Evolutionary conservation across 2,888 invertebrate species (phyloP), one percentile per base, ranked within the genome.

Genomic region (Cabera pusaria): DNA sequence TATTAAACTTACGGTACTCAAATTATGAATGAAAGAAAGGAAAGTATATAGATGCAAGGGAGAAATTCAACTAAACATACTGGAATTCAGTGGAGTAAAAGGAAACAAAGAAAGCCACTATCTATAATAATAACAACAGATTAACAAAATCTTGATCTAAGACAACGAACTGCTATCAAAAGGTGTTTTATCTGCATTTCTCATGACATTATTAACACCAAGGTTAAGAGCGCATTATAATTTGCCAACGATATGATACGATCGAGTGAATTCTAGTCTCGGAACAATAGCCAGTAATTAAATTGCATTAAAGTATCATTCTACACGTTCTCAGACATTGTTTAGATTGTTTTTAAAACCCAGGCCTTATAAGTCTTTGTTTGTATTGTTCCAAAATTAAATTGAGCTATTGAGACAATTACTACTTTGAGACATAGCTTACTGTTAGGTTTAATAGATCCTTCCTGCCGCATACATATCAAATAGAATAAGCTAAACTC

Each of bases 271-370:
- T 33, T 44, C 35, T 21, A 26, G 34, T 26, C 33, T 23, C 10
- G 21, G 39, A 42, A 49, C 52, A 52, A 49, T 49, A 31, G 24
- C 23, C 28, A 20, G 18, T 34, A 36, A 44, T 49, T 42, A 26
- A 42, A 40, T 44, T 39, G 44, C 39, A 44, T 37, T 49, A 37
- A 34, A 25, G 44, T 44, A 46, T 48, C 38, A 44, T 41, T 29
- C 25, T 19, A 6, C 19, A 27, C 41, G 44, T 44, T 46, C 41
- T 34, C 49, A 47, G 42, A 35, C 42, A 38, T 50, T 38, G 37
- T 39, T 26, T 27, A 8, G 27, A 22, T 32, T 32, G 17, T 16
- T 40, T 28, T 40, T 40, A 24, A 16, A 19, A 10, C 20, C 14
- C 5, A 26, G n/a, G n/a, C n/a, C n/a, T n/a, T n/a, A n/a, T n/a